phyloP scores from a whole-genome alignment of 2,797 vertebrate genomes.

The Forpus xanthops region DNA sequence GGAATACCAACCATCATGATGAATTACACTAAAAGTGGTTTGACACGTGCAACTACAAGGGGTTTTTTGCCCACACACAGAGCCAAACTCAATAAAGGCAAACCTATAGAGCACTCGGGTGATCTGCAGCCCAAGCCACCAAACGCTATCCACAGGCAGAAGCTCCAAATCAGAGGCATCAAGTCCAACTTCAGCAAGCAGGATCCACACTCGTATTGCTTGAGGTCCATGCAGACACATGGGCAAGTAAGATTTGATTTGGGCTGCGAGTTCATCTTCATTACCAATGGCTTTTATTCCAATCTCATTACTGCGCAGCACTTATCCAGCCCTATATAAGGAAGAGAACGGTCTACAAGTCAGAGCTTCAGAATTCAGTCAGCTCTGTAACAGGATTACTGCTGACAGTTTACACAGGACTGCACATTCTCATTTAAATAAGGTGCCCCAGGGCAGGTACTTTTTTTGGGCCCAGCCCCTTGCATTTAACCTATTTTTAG shows the following conservation, averaged over 20 bases:
- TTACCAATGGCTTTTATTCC: slow-evolving; percentile 43
- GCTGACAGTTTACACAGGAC: not conserved
- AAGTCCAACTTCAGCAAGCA: not conserved
- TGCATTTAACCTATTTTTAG: not conserved
- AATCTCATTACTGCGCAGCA: slow-evolving; percentile 41
- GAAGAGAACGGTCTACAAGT: slow-evolving; percentile 1
- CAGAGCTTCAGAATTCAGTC: slow-evolving; percentile 3
- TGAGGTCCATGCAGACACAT: not conserved
- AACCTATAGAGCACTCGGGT: not conserved
- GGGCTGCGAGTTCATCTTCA: slow-evolving; percentile 30
- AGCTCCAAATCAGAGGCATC: not conserved
- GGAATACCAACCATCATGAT: fast-evolving
- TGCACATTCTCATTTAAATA: not conserved
- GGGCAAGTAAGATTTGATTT: not conserved
- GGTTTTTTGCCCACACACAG: too few species aligned
- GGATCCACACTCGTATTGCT: fast-evolving
- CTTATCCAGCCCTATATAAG: slow-evolving; percentile 53
- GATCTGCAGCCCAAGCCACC: not conserved
- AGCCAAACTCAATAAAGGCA: not conserved
- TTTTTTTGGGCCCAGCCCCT: not conserved
- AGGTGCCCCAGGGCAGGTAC: slow-evolving; percentile 1
- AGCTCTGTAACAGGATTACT: slow-evolving; percentile 27
- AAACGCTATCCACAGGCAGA: fast-evolving
- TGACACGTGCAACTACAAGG: fast-evolving
- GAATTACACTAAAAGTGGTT: not conserved